phyloP scores from a whole-genome alignment of 2,888 invertebrate species.

The Philaethria dido region DNA sequence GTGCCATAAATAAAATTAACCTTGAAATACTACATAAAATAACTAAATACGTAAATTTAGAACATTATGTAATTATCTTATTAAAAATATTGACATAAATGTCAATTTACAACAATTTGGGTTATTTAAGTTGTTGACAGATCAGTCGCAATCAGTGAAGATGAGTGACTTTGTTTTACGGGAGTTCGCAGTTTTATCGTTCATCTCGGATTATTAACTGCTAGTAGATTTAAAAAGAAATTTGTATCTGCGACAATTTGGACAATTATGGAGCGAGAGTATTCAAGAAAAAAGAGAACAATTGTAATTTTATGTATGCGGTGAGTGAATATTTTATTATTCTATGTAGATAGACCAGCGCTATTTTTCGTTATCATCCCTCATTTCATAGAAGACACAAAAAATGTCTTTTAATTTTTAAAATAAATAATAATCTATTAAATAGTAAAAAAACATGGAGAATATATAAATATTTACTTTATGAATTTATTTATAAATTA shows the following conservation, averaged over 20 bases:
- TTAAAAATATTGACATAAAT: neutral
- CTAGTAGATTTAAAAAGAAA: constrained; percentile 9
- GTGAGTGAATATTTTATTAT: constrained; percentile 12
- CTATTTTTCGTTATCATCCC: neutral
- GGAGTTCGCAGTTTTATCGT: constrained; percentile 41
- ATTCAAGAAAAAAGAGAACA: neutral
- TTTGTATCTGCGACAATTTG: constrained; percentile 6
- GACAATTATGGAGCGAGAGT: constrained; percentile 5
- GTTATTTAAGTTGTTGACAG: constrained; percentile 59
- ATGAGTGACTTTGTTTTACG: constrained; percentile 57
- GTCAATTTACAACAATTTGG: constrained; percentile 9
- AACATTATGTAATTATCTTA: neutral
- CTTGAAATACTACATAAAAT: constrained; percentile 1
- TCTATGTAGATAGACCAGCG: neutral
- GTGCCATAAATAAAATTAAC: constrained; percentile 49
- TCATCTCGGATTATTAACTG: constrained; percentile 38
- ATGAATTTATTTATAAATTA: neutral
- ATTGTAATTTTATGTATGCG: neutral
- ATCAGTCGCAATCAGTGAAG: constrained; percentile 57
- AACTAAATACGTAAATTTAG: neutral
- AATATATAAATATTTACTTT: neutral
- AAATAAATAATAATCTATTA: neutral
- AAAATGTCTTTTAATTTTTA: neutral
- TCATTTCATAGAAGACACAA: neutral
- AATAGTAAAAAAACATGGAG: neutral